Evolutionary conservation across 2,113 vertebrate species (phyloP), one percentile per base, ranked within the genome.

Genomic region (Pachypanchax playfairii): DNA sequence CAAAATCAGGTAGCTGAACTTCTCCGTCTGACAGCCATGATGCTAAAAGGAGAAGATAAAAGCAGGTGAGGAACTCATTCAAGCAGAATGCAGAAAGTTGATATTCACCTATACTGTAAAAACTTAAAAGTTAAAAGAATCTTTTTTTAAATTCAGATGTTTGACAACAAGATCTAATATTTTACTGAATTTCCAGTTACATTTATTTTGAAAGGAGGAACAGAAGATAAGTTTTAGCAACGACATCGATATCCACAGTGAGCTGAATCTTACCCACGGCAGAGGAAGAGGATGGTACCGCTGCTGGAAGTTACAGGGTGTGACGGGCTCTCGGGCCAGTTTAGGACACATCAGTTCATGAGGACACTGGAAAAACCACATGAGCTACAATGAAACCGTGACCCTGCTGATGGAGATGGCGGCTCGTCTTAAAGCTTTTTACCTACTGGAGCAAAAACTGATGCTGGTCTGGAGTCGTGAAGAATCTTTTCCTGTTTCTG

Each of bases 301-400:
- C 80, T 96, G 95, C 31, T 83, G 71, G 85, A 94, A 95, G 88
- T 94, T 97, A 72, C 95, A 96, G 26, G 94, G 94, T 18, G 87
- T 15, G 14, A 70, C 6, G 9, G 38, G 61, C 14, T 74, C 38
- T 5, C 18, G 44, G 22, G 82, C 44, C 62, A 95, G 52, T 79
- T 93, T 94, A n/a, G 95, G 94, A 85, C 95, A 96, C 3, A 65
- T 61, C 77, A 88, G 80, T 44, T 94, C 82, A 79, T 96, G 95
- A 2, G 94, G 86, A 76, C 95, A 93, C 91, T 92, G 35, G 6
- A 36, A 18, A 36, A 24, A 67, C 18, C 2, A 33, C n/a, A 54
- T 20, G 15, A 6, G 0, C 24, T 2, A 0, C 4, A 43, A 26
- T n/a, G 25, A 3, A 12, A 18, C 6, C 0, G 21, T 24, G 5